Evolutionary conservation across 2,888 invertebrate genomes (phyloP).

Genomic region (Pemphredon lugubris): DNA sequence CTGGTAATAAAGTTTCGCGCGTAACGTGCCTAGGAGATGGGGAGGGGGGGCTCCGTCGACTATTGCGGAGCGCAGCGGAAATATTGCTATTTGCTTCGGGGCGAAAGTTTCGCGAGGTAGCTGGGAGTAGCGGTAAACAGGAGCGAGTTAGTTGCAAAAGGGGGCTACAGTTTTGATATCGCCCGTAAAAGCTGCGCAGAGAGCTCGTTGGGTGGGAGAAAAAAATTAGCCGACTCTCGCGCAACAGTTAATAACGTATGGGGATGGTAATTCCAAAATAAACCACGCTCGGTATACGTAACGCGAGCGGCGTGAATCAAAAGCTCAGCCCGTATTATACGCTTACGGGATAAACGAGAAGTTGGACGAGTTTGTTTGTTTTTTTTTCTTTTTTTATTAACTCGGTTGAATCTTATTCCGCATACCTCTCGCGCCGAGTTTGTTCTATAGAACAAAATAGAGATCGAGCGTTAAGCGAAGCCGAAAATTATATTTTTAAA

Average conservation of each 20-base stretch:
- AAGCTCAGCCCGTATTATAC: too few species aligned
- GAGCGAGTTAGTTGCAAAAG: slow-evolving; percentile 20
- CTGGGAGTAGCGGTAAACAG: slow-evolving; percentile 36
- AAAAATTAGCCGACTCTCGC: slow-evolving; percentile 7
- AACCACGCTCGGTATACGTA: too few species aligned
- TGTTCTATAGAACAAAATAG: background rate
- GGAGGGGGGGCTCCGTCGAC: slow-evolving; percentile 27
- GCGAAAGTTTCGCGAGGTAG: slow-evolving; percentile 30
- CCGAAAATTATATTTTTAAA: slow-evolving; percentile 44
- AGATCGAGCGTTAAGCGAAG: background rate
- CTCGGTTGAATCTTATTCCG: too few species aligned
- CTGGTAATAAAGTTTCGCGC: slow-evolving; percentile 39
- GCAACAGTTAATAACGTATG: background rate
- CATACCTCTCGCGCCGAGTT: too few species aligned
- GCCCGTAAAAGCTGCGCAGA: slow-evolving; percentile 18
- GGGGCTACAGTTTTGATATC: slow-evolving; percentile 29
- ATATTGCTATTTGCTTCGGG: slow-evolving; percentile 41
- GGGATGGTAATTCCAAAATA: too few species aligned
- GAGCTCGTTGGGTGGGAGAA: slow-evolving; percentile 11
- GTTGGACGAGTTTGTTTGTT: too few species aligned
- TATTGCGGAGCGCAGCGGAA: slow-evolving; percentile 38
- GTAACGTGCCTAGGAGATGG: slow-evolving; percentile 23
- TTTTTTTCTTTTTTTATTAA: too few species aligned
- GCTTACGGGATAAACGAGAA: too few species aligned
- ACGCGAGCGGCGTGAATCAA: too few species aligned